Evolutionary conservation across 1,140 invertebrate genomes (phyloP).

Genomic region (Aphis craccivora): DNA sequence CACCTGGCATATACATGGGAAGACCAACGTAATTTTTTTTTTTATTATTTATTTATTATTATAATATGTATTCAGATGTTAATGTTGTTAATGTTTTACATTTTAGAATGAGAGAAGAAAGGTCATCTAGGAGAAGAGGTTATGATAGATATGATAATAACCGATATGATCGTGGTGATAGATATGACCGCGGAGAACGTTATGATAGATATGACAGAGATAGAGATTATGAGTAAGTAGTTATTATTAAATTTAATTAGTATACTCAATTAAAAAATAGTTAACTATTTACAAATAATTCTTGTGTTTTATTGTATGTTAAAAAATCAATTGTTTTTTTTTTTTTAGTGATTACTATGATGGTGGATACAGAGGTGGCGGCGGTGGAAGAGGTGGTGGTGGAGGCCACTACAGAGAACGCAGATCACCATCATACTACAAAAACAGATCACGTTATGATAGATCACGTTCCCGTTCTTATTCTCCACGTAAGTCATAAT

Average conservation of each 20-base stretch:
- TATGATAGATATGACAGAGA: slow-evolving; percentile 49
- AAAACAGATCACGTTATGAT: slow-evolving; percentile 72
- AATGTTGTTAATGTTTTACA: not conserved
- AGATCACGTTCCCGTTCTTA: slow-evolving; percentile 83
- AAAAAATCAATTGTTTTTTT: not conserved
- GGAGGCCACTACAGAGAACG: slow-evolving; percentile 65
- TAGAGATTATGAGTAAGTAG: slow-evolving; percentile 37
- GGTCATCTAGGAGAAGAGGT: not conserved
- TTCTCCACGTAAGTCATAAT: slow-evolving; percentile 79
- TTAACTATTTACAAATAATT: too few relatives aligned
- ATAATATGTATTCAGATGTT: not conserved
- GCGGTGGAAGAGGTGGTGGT: slow-evolving; percentile 62
- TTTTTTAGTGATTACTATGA: slow-evolving; percentile 61
- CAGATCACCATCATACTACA: slow-evolving; percentile 73
- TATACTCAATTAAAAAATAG: too few relatives aligned
- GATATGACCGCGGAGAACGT: slow-evolving; percentile 49
- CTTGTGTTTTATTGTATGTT: too few relatives aligned
- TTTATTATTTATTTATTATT: not conserved
- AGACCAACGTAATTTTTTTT: slow-evolving; percentile 77
- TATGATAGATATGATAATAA: slow-evolving; percentile 39
- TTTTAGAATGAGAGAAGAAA: slow-evolving; percentile 31
- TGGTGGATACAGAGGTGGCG: slow-evolving; percentile 62
- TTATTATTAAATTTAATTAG: too few relatives aligned
- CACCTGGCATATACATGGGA: slow-evolving; percentile 97
- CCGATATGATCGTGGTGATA: slow-evolving; percentile 44